These are phyloP conservation scores for Hyaena hyaena DNA, from an alignment of 2,113 vertebrate species.

Conservation along the genomic window DNA sequence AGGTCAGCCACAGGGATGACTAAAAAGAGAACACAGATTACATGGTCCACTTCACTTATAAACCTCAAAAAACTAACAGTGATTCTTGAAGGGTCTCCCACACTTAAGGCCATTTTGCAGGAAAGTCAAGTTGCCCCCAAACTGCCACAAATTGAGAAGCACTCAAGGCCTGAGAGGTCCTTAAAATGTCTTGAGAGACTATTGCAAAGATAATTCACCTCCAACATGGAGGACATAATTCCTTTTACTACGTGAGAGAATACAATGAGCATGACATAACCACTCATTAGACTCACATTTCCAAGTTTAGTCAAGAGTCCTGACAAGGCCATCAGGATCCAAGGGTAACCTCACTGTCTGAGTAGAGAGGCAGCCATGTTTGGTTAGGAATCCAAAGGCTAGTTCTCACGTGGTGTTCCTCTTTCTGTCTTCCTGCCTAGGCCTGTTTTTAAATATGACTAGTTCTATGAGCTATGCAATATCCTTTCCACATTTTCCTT, in stretches of 20 bases:
- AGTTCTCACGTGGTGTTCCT: neutral
- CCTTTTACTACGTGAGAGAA: neutral
- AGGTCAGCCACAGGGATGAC: neutral
- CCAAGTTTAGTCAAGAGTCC: neutral
- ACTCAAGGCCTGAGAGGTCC: neutral
- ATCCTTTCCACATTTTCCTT: neutral
- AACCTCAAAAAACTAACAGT: neutral
- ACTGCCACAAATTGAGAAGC: neutral
- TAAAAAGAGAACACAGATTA: conserved; percentile 42
- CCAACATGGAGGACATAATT: neutral
- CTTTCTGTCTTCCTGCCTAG: neutral
- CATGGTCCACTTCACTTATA: conserved; percentile 22
- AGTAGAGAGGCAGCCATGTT: rapidly evolving
- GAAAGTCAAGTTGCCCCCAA: neutral
- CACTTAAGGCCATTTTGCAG: neutral
- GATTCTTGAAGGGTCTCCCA: neutral
- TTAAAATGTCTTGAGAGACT: conserved; percentile 4
- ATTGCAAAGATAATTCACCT: conserved; percentile 49
- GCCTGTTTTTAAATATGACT: neutral
- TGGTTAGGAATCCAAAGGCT: rapidly evolving
- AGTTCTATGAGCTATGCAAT: neutral
- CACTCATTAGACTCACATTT: neutral
- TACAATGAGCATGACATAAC: neutral
- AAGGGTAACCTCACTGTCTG: rapidly evolving
- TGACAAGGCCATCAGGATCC: neutral